Evolutionary conservation across 2,113 vertebrate species (phyloP).

Genomic region (Strix uralensis): DNA sequence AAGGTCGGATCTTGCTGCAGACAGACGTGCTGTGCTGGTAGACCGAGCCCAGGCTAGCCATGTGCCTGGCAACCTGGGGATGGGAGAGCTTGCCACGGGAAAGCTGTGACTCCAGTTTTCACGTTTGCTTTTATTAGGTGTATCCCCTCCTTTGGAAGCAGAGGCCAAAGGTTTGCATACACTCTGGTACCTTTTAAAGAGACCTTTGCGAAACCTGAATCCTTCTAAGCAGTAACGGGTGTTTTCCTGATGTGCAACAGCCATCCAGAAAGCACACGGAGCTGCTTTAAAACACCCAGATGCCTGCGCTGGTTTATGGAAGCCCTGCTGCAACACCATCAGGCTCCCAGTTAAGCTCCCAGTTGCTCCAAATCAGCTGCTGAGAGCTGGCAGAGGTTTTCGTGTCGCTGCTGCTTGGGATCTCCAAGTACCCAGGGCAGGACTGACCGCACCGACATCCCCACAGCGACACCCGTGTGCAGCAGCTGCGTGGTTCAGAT

Average conservation of each 20-base stretch:
- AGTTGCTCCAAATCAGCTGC: not conserved
- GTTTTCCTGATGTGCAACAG: not conserved
- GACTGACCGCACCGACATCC: not conserved
- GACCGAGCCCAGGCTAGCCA: not conserved
- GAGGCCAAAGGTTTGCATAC: not conserved
- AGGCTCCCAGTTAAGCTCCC: not conserved
- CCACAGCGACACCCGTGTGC: rapidly evolving
- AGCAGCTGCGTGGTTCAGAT: not conserved
- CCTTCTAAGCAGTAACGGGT: not conserved
- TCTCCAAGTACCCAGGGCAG: not conserved
- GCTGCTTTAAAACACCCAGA: not conserved
- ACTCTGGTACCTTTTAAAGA: not conserved
- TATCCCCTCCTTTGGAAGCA: not conserved
- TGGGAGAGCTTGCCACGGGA: not conserved
- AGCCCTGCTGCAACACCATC: not conserved
- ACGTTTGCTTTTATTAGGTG: not conserved
- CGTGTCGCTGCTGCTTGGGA: rapidly evolving
- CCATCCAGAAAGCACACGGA: not conserved
- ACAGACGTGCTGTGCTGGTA: not conserved
- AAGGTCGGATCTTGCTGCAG: not conserved
- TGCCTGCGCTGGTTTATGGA: not conserved
- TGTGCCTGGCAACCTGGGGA: rapidly evolving
- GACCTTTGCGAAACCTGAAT: not conserved
- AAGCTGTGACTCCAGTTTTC: rapidly evolving
- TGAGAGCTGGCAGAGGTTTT: not conserved